A percentile compares a stretch with the other conserved stretches of the same genome.
These are phyloP conservation scores for Malurus splendens DNA, from an alignment of 2,797 vertebrate species.

Conservation along the genomic window DNA sequence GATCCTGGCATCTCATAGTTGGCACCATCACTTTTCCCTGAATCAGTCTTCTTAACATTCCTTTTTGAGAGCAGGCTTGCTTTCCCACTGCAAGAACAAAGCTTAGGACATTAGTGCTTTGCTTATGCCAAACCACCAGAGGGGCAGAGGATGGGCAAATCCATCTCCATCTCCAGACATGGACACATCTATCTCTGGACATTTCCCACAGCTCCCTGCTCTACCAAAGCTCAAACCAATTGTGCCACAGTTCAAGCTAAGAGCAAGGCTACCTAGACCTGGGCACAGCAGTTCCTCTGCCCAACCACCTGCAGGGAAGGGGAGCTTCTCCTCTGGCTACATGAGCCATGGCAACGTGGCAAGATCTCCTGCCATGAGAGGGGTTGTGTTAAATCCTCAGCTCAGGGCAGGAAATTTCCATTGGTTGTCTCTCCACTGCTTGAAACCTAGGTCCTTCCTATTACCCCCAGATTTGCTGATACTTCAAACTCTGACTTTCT, in stretches of 20 bases:
- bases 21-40: constrained; percentile 73
- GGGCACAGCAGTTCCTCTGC: neutral
- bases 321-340: neutral
- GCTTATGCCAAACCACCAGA: neutral
- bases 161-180: neutral
- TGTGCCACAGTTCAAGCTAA: neutral
- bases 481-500: neutral
- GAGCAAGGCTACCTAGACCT: neutral
- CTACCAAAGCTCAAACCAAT: neutral
- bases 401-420: neutral
- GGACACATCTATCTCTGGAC: neutral
- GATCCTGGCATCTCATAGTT: constrained; percentile 76
- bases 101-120: neutral
- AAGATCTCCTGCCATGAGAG: neutral
- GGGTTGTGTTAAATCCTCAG: neutral
- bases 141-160: neutral
- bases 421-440: neutral
- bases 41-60: constrained; percentile 81
- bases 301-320: neutral
- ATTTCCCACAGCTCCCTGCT: neutral
- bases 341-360: rapidly evolving
- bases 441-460: neutral
- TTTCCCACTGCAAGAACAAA: constrained; percentile 77
- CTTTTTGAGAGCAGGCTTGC: constrained; percentile 79
- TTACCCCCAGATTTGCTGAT: neutral